Evolutionary conservation across 2,888 invertebrate species (phyloP).

Genomic region (Agrotis clavis): DNA sequence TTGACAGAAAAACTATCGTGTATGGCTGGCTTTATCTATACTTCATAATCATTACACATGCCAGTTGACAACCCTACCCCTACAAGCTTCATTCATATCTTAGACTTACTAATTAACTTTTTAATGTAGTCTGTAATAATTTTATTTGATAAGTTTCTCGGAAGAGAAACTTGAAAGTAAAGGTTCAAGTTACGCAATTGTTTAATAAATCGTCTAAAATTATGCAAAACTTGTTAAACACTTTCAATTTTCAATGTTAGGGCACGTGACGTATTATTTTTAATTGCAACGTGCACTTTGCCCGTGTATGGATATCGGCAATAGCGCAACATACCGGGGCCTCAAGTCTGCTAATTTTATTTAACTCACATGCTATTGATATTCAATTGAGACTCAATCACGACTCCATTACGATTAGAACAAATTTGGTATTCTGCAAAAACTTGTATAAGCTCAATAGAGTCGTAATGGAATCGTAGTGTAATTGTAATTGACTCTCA

Average conservation of each 20-base stretch:
- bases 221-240: constrained; percentile 29
- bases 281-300: background rate
- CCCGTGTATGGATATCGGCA: background rate
- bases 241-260: constrained; percentile 29
- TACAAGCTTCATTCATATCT: constrained; percentile 40
- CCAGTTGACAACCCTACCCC: constrained; percentile 47
- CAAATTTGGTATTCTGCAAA: no score
- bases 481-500: no score
- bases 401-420: no score
- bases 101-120: constrained; percentile 58
- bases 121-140: constrained; percentile 45
- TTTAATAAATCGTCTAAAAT: constrained; percentile 37
- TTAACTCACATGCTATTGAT: no score
- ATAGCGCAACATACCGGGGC: no score
- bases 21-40: no score
- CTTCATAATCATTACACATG: no score
- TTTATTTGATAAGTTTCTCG: constrained; percentile 57
- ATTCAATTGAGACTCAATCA: no score
- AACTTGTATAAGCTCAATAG: no score
- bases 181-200: constrained; percentile 42
- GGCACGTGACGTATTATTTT: constrained; percentile 19
- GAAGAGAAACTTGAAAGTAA: constrained; percentile 60
- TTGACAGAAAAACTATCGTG: no score
- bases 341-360: no score
- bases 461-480: no score